These are phyloP conservation scores for Petrocephalus microphthalmus DNA, from an alignment of 2,113 vertebrate genomes.

Conservation along the genomic window DNA sequence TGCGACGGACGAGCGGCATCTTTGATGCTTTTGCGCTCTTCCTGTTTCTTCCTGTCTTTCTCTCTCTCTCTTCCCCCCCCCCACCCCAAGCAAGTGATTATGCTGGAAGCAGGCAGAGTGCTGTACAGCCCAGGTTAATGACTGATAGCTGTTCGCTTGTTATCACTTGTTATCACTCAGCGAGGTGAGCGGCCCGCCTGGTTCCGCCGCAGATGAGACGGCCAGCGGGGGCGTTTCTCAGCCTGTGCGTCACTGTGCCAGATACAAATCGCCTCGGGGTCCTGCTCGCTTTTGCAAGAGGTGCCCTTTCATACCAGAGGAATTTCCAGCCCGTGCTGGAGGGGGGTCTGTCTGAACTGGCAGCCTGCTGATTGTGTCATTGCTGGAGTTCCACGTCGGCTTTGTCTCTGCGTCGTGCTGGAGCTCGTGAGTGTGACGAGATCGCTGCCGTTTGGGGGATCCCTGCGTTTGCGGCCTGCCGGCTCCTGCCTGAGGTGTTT, in stretches of 20 bases:
- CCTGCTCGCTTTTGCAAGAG: conserved; percentile 11
- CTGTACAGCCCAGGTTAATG: background rate
- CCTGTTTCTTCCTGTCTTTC: background rate
- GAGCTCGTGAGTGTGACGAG: background rate
- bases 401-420: background rate
- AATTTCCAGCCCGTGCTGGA: background rate
- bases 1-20: background rate
- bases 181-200: conserved; percentile 39
- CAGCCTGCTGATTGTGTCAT: background rate
- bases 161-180: conserved; percentile 28
- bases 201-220: conserved; percentile 18
- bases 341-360: background rate
- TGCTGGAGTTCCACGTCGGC: background rate
- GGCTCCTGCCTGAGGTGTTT: background rate
- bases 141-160: background rate
- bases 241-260: conserved; percentile 31
- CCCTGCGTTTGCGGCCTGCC: background rate
- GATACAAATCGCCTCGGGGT: conserved; percentile 45
- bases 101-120: background rate
- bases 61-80: background rate
- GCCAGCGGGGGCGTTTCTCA: conserved; percentile 30
- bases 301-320: conserved; percentile 30
- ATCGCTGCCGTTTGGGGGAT: background rate
- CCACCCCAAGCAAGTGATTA: background rate
- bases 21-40: background rate